Base-by-base conservation (phyloP, 2,888 invertebrate species). In the Andrena hattorfiana region DNA sequence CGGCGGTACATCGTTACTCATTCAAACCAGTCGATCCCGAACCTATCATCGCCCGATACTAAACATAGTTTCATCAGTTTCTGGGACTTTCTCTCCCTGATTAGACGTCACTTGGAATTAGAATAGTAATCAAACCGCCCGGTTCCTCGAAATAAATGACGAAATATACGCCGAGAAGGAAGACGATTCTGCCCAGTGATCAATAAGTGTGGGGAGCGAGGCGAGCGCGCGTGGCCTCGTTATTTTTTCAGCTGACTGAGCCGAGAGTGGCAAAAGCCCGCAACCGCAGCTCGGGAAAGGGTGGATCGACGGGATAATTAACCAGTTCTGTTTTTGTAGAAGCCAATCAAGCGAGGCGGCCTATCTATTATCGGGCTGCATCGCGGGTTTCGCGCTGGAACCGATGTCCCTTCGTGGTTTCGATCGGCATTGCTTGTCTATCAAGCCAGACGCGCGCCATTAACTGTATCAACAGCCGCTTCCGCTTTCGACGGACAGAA, bases 181-280 rank as follows among this genome's bases (percentile, higher is more conserved):
- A 76, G 56, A 51, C n/a, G 35, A 26, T 72, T 30, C 64, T 60
- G 51, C 28, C 20, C 35, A 32, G 42, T 32, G 68, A 77, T 82
- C 85, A 73, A 30, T 54, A 49, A 81, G n/a, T 3, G 54, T 20
- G 51, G 20, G 59, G 32, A 70, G 59, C 49, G 63, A 56, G 28
- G 48, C 8, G 64, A 64, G 56, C 81, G 83, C 81, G 83, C 73
- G 85, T 84, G 85, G 83, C 82, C 88, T 83, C 84, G 88, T 90
- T 92, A 91, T 92, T 92, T 92, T 91, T 91, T 90, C 92, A 92
- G 92, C 92, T 91, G 92, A 86, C 77, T 62, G 87, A 75, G 30
- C 32, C 80, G 81, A 69, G 73, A 84, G 69, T 51, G 81, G 51
- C 68, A 77, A 64, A 81, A 42, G 42, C 42, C 67, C 28, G 30